A percentile compares a stretch with the other conserved stretches of the same genome.
These are phyloP conservation scores for Phalera bucephala DNA, from an alignment of 2,888 invertebrate species.

Conservation along the genomic window DNA sequence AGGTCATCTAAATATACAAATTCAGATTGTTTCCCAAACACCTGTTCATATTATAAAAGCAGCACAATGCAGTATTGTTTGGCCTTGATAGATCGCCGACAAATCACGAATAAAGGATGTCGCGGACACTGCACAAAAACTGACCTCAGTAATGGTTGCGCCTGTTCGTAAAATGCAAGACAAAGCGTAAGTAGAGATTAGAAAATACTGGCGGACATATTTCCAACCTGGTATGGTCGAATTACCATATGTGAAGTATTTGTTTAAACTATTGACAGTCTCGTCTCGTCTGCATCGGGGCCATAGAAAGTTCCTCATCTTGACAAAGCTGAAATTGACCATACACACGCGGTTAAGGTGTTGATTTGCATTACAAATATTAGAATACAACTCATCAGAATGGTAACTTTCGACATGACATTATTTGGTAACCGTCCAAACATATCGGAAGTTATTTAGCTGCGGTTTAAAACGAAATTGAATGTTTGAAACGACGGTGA, in stretches of 20 bases:
- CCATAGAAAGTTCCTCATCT: conserved; percentile 70
- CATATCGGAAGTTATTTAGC: conserved; percentile 22
- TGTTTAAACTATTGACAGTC: conserved; percentile 61
- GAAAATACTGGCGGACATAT: conserved; percentile 37
- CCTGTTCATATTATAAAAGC: conserved; percentile 44
- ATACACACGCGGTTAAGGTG: conserved; percentile 47
- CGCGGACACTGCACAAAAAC: conserved; percentile 31
- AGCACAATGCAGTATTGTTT: conserved; percentile 44
- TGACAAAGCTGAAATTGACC: conserved; percentile 71
- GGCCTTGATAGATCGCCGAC: conserved; percentile 50
- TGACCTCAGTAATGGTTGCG: conserved; percentile 14
- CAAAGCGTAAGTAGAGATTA: conserved; percentile 33
- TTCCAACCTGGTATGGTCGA: conserved; percentile 34
- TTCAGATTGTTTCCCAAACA: conserved; percentile 39
- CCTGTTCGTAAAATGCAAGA: conserved; percentile 12
- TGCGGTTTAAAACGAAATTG: conserved; percentile 31
- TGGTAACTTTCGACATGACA: conserved; percentile 51
- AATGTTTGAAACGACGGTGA: conserved; percentile 20
- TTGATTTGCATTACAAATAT: conserved; percentile 69
- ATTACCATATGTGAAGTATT: conserved; percentile 62
- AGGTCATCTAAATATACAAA: conserved; percentile 38
- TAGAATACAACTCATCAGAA: conserved; percentile 35
- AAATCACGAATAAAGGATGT: conserved; percentile 34
- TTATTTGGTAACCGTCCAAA: conserved; percentile 38
- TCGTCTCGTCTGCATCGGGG: conserved; percentile 55